These are phyloP conservation scores for Prolemur simus DNA, from an alignment of 2,113 vertebrate species.

Conservation along the genomic window DNA sequence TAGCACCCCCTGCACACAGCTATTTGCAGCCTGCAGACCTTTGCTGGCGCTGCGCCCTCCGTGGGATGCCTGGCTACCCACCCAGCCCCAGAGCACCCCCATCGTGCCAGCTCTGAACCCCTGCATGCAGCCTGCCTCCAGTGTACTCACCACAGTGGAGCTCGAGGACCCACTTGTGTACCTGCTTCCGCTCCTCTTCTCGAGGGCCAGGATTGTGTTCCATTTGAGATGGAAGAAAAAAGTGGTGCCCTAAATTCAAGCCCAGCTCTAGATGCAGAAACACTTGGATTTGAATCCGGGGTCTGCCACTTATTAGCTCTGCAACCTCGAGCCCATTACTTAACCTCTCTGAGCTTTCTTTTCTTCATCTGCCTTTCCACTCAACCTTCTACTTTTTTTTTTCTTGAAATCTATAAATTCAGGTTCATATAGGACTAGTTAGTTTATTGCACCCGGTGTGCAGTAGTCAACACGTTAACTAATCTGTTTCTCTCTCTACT, in stretches of 20 bases:
- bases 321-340: not conserved
- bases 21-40: not conserved
- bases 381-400: too few species aligned
- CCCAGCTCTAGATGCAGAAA: not conserved
- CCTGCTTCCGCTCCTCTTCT: not conserved
- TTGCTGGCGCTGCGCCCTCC: not conserved
- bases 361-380: not conserved
- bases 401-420: not conserved
- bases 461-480: not conserved
- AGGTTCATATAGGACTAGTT: rapidly evolving
- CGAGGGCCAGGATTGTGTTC: too few species aligned
- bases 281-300: not conserved
- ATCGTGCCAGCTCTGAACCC: not conserved
- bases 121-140: not conserved
- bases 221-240: not conserved
- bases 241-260: not conserved
- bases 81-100: not conserved
- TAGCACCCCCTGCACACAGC: not conserved
- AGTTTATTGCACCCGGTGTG: not conserved
- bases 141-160: not conserved
- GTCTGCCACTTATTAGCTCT: not conserved
- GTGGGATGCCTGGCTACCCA: not conserved
- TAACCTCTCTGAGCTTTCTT: not conserved
- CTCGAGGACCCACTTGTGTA: not conserved
- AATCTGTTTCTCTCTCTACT: not conserved